phyloP scores from a whole-genome alignment of 2,113 vertebrate species.

The Dermatemys mawii region DNA sequence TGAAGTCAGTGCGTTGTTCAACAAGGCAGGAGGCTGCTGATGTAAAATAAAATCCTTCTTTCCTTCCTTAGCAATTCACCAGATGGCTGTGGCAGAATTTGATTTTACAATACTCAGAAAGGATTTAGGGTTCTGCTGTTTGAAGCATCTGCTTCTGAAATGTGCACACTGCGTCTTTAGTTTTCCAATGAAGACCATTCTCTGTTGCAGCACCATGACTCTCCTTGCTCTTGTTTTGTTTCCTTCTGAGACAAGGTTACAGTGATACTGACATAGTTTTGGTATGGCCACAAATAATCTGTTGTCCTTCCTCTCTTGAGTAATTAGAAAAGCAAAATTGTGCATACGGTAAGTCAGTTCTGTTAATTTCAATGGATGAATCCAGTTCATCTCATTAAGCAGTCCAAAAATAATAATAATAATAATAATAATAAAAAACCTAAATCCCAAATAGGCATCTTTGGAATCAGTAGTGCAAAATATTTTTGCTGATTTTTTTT shows the following conservation, averaged over 20 bases:
- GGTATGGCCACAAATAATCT: conserved; percentile 46
- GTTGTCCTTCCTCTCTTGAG: conserved; percentile 44
- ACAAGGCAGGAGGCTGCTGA: conserved; percentile 62
- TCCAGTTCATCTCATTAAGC: conserved; percentile 77
- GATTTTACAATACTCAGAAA: conserved; percentile 44
- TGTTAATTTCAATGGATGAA: conserved; percentile 73
- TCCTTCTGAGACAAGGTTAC: conserved; percentile 54
- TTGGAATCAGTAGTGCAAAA: conserved; percentile 88
- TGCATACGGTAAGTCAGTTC: conserved; percentile 28
- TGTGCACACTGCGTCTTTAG: conserved; percentile 12
- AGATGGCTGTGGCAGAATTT: conserved; percentile 62
- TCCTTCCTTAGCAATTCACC: conserved; percentile 67
- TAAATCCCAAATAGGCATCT: conserved; percentile 86
- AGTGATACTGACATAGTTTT: conserved; percentile 45
- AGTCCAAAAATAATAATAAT: conserved; percentile 53
- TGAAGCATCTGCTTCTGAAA: conserved; percentile 70
- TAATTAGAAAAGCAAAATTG: conserved; percentile 55
- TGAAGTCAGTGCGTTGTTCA: conserved; percentile 69
- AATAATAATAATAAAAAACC: conserved; percentile 77
- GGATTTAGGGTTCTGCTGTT: conserved; percentile 43
- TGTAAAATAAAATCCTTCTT: conserved; percentile 15
- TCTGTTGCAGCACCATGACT: conserved; percentile 26
- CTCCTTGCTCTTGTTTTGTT: conserved; percentile 14
- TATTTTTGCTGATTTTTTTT: conserved; percentile 73
- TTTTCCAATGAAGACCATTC: not conserved